phyloP scores from a whole-genome alignment of 1,140 invertebrate genomes.

The Macrobrachium nipponense region DNA sequence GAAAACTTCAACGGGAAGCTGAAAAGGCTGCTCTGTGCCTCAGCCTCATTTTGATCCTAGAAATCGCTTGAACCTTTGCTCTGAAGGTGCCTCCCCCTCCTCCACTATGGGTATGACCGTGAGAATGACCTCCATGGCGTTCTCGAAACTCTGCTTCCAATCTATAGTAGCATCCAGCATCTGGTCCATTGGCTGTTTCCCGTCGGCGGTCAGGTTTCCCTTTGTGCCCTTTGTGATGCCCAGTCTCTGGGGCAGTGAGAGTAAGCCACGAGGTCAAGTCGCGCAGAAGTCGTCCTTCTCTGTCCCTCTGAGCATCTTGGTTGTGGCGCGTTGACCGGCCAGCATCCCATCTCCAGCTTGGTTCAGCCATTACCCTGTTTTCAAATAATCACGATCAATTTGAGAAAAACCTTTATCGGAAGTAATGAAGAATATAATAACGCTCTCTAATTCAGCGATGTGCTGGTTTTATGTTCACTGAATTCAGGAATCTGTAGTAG shows the following conservation, averaged over 20 bases:
- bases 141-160: slow-evolving; percentile 61
- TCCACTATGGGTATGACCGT: slow-evolving; percentile 11
- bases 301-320: slow-evolving; percentile 62
- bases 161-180: slow-evolving; percentile 56
- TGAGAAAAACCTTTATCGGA: neutral
- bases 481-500: neutral
- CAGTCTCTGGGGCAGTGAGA: slow-evolving; percentile 50
- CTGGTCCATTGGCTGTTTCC: slow-evolving; percentile 30
- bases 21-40: slow-evolving; percentile 61
- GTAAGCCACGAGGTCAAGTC: slow-evolving; percentile 60
- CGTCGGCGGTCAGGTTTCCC: slow-evolving; percentile 24
- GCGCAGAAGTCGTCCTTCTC: slow-evolving; percentile 51
- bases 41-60: slow-evolving; percentile 63
- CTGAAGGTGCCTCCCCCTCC: slow-evolving; percentile 53
- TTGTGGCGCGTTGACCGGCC: slow-evolving; percentile 61
- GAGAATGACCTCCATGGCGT: slow-evolving; percentile 41
- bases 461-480: neutral
- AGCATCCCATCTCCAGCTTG: slow-evolving; percentile 59
- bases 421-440: neutral
- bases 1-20: slow-evolving; percentile 38
- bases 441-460: neutral
- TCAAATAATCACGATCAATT: neutral
- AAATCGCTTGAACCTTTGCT: slow-evolving; percentile 63
- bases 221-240: slow-evolving; percentile 26
- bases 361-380: slow-evolving; percentile 51